Evolutionary conservation across 2,113 vertebrate species (phyloP).

Genomic region (rabbit (Oryctolagus cuniculus)): DNA sequence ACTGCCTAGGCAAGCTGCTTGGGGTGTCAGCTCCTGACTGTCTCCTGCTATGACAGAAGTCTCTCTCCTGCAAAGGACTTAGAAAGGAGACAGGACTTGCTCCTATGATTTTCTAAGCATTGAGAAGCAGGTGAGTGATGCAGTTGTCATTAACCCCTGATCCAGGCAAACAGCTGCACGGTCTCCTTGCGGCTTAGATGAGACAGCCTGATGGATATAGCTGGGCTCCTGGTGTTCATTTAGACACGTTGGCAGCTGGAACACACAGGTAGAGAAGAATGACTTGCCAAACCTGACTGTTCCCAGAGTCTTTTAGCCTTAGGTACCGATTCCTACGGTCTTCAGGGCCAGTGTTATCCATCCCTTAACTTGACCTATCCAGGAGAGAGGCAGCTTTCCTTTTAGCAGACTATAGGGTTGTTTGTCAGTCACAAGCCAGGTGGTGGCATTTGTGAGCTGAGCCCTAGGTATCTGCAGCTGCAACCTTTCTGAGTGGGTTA

Average conservation of each 20-base stretch:
- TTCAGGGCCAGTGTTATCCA: neutral
- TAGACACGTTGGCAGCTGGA: neutral
- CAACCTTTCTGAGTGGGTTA: neutral
- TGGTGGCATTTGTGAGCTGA: neutral
- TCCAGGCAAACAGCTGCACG: neutral
- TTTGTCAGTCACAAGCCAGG: neutral
- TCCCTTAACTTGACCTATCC: too few species aligned
- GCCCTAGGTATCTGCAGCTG: neutral
- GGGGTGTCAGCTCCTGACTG: neutral
- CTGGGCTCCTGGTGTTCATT: neutral
- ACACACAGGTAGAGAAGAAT: neutral
- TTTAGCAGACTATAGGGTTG: accelerated
- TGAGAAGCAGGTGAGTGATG: neutral
- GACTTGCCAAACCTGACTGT: neutral
- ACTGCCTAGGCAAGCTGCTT: neutral
- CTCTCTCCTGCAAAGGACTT: neutral
- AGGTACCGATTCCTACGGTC: neutral
- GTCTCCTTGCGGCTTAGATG: neutral
- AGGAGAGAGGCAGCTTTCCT: neutral
- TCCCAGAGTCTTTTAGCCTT: neutral
- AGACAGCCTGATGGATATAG: neutral
- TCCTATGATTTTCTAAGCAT: neutral
- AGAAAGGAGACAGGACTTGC: neutral
- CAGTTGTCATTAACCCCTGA: neutral
- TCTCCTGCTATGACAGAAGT: neutral